Evolutionary conservation across 2,113 vertebrate species (phyloP), one percentile per base, ranked within the genome.

Genomic region (Sialia sialis): DNA sequence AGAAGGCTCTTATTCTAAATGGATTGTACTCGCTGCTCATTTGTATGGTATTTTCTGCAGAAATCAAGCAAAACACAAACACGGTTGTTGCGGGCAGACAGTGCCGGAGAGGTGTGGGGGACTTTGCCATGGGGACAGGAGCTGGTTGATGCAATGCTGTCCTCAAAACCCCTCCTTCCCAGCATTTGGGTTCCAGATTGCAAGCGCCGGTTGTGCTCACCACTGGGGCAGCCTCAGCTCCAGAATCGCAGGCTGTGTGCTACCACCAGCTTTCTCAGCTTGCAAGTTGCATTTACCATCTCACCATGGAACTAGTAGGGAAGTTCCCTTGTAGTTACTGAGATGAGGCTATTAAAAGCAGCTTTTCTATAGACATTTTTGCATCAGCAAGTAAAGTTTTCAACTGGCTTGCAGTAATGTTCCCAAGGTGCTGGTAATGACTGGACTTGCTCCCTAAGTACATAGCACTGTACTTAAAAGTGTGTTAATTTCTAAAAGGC

Each of bases 211-310:
- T 10, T 64, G 56, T 4, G 11, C 66, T 85, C 0, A 1, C 54
- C 63, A 20, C 32, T 15, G 32, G 0, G 1, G 9, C 6, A 18
- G 11, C 30, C 9, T 36, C 34, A 16, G 48, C 25, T 54, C 36
- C 0, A 4, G 19, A 38, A 32, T 5, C 5, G 26, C 6, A 4
- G 23, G 9, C 60, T 0, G 0, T 1, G 5, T 41, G 43, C 36
- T n/a, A 32, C 41, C 0, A 0, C 0, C 6, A 51, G 10, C 44
- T 38, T 81, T 22, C 56, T 49, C 34, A 20, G 18, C 19, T 38
- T 10, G 2, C 0, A 16, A 29, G 16, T 27, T 52, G 51, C 27
- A 52, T 52, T 52, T 52, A 29, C 16, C 27, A 52, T 17, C 51
- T 55, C 2, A 0, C 22, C 7, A 0, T 1, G 1, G 34, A 30